Percentiles rank a stretch among this genome's conserved stretches.
phyloP scores from a whole-genome alignment of 2,113 vertebrate species.

The Eulacestoma nigropectus region DNA sequence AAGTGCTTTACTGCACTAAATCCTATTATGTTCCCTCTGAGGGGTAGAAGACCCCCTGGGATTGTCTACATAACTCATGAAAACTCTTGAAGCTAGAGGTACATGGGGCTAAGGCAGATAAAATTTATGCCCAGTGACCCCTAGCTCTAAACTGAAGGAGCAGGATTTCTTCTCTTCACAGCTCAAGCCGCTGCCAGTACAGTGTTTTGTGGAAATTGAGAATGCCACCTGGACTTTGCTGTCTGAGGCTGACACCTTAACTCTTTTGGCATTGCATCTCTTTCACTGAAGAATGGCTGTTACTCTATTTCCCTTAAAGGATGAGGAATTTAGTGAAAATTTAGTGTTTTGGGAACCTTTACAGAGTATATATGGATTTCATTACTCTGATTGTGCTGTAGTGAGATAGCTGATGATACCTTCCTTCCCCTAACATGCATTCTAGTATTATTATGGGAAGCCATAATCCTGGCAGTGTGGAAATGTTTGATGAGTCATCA shows the following conservation, averaged over 20 bases:
- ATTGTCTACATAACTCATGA: not conserved
- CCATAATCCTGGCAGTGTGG: not conserved
- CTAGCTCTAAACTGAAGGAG: not conserved
- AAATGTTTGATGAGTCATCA: not conserved
- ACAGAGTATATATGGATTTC: not conserved
- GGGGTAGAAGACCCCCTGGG: fast-evolving
- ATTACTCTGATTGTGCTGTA: not conserved
- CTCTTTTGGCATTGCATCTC: not conserved
- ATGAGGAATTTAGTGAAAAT: no score
- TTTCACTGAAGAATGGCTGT: not conserved
- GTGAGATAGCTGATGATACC: not conserved
- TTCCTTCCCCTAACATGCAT: not conserved
- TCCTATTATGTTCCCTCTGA: not conserved
- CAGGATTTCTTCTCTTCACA: not conserved
- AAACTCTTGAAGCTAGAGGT: not conserved
- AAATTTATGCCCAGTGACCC: not conserved
- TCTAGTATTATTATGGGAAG: not conserved
- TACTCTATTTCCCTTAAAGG: not conserved
- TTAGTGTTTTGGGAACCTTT: not conserved
- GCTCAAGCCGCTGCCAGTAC: not conserved
- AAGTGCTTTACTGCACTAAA: not conserved
- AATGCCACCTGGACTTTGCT: not conserved
- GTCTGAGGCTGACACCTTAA: not conserved
- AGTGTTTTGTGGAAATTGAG: not conserved
- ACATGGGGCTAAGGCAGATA: not conserved